These are phyloP conservation scores for Ephydatia muelleri DNA, from an alignment of 37 sponge, comb jelly and placozoan species.

Conservation along the genomic window DNA sequence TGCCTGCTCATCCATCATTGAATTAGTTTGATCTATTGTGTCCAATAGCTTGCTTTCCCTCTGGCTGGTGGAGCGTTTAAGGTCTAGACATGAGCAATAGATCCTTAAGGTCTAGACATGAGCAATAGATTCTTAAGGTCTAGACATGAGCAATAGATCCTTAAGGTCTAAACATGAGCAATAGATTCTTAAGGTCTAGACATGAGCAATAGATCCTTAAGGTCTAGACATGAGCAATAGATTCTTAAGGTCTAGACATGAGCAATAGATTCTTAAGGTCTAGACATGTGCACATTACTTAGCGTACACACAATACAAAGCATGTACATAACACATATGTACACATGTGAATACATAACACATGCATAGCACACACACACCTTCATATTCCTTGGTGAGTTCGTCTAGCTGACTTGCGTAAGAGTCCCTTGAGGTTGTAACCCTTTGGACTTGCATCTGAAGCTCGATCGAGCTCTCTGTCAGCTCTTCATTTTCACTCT, in stretches of 20 bases:
- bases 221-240: too few relatives aligned
- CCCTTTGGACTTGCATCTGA: background rate
- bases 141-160: too few relatives aligned
- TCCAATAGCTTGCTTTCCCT: conserved; percentile 19
- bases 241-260: too few relatives aligned
- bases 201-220: too few relatives aligned
- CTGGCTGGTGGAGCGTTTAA: background rate
- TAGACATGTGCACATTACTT: too few relatives aligned
- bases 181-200: too few relatives aligned
- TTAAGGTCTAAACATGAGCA: too few relatives aligned
- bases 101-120: too few relatives aligned
- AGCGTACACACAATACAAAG: background rate
- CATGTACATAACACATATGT: background rate
- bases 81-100: too few relatives aligned
- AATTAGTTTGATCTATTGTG: background rate
- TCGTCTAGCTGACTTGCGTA: background rate
- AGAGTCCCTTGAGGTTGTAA: background rate
- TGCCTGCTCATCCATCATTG: conserved; percentile 19
- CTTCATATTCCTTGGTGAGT: conserved; percentile 14
- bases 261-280: too few relatives aligned
- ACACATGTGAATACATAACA: background rate
- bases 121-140: too few relatives aligned
- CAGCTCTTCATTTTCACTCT: conserved; percentile 14
- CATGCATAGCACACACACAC: background rate
- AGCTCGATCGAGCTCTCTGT: background rate